Evolutionary conservation across 2,113 vertebrate genomes (phyloP).

Genomic region (Megaceryle maxima): DNA sequence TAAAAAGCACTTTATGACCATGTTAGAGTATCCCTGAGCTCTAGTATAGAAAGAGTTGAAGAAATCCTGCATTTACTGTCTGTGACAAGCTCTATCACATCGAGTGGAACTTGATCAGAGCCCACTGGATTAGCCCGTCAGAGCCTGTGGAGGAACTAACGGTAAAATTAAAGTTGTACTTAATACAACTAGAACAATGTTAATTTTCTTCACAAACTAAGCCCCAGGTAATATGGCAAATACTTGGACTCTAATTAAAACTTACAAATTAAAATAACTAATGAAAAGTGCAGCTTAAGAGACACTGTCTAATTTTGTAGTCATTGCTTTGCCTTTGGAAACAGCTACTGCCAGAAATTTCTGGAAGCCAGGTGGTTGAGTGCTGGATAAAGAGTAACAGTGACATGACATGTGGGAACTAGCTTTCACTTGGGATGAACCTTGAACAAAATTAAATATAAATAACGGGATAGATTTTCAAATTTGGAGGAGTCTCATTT

Average conservation of each 20-base stretch:
- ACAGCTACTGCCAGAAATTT: background rate
- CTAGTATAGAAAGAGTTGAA: background rate
- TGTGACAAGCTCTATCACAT: background rate
- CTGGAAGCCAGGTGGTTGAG: background rate
- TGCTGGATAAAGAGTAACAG: background rate
- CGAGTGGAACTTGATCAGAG: background rate
- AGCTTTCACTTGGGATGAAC: background rate
- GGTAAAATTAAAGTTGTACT: background rate
- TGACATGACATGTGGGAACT: background rate
- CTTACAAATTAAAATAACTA: background rate
- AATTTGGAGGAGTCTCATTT: background rate
- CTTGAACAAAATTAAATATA: background rate
- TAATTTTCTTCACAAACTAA: background rate
- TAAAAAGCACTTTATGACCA: background rate
- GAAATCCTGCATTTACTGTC: background rate
- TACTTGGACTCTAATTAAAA: background rate
- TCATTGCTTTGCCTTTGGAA: background rate
- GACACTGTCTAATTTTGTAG: background rate
- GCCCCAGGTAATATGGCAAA: background rate
- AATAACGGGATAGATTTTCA: background rate
- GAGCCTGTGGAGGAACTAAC: background rate
- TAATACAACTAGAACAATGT: background rate
- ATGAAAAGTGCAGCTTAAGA: background rate
- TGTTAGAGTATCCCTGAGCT: too few species aligned
- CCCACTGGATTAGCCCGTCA: background rate